Base-by-base conservation (phyloP, 2,797 vertebrate species). In the Scomberomorus guttatus region DNA sequence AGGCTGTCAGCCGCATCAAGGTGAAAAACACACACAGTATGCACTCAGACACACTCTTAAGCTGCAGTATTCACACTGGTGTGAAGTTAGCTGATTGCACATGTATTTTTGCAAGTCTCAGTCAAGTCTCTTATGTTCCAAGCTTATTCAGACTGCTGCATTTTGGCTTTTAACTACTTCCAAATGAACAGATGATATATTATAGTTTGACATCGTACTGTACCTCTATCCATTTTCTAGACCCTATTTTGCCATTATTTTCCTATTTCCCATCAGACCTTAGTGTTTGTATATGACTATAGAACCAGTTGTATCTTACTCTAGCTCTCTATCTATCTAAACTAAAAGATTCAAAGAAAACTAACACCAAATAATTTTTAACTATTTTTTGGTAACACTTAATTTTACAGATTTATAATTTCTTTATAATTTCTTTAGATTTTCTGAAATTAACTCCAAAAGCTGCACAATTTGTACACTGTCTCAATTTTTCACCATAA, bases 1-100 rank as follows among this genome's bases (percentile, higher is more conserved):
- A 99, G 92, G 98, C 98, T 1, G 97, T 99, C 48, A 97, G 96
- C 92, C 96, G 97, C 83, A 98, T 99, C 91, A 99, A 99, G 98
- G 98, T 99, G 85, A 78, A 55, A 15, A 37, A 59, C 32, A 25
- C 32, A 68, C 34, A 24, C 44, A 51, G 14, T 5, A 58, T 20
- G 24, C 18, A 32, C 48, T 34, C 77, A 81, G 34, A 64, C 42
- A 54, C 84, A 2, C 37, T 67, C 55, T 3, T 37, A 37, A 11
- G 37, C 37, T n/a, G 3, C 27, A 27, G 17, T 39, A 42, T 44
- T 25, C 57, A 37, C 37, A 34, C 27, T 7, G 5, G 10, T 29
- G 10, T 44, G 22, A 39, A 54, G 37, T 24, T 5, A 27, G 39
- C 54, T 29, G 12, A 3, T 57, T 57, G 24, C 6, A 7, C 6